A percentile compares a stretch with the other conserved stretches of the same genome.
Conservation (phyloP, 2,888 invertebrate genomes). For the Pseudoips prasinana region DNA sequence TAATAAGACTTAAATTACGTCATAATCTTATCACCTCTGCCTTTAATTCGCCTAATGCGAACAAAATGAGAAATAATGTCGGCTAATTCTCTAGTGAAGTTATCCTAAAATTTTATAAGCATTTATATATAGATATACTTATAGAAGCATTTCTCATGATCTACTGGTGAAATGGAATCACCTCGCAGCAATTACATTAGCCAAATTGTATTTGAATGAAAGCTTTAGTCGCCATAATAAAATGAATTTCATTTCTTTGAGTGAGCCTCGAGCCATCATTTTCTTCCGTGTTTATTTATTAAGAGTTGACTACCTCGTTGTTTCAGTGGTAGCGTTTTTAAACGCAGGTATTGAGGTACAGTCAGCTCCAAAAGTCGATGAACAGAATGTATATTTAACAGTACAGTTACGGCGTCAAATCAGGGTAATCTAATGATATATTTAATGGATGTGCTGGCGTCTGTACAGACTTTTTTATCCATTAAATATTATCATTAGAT, state of each 20-base stretch:
- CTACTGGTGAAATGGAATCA: constrained; percentile 48
- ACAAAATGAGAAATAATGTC: constrained; percentile 23
- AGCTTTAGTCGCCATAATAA: constrained; percentile 58
- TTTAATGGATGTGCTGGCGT: too few species aligned
- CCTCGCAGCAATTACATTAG: constrained; percentile 65
- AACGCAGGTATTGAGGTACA: too few species aligned
- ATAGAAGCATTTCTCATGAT: constrained; percentile 3
- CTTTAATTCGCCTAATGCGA: constrained; percentile 30
- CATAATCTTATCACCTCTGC: constrained; percentile 30
- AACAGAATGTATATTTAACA: too few species aligned
- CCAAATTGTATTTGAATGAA: constrained; percentile 67
- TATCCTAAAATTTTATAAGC: constrained; percentile 18
- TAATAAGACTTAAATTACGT: constrained; percentile 23
- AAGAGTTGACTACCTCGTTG: constrained; percentile 32
- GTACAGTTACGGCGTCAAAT: too few species aligned
- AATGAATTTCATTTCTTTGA: constrained; percentile 67
- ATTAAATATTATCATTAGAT: too few species aligned
- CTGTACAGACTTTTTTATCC: too few species aligned
- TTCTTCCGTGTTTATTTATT: constrained; percentile 44
- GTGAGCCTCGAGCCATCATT: constrained; percentile 47
- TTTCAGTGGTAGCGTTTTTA: too few species aligned
- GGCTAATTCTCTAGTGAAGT: constrained; percentile 21
- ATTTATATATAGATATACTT: constrained; percentile 21
- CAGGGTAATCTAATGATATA: too few species aligned
- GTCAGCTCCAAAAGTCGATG: too few species aligned